Evolutionary conservation across 2,113 vertebrate species (phyloP).

Genomic region (Willisornis vidua): DNA sequence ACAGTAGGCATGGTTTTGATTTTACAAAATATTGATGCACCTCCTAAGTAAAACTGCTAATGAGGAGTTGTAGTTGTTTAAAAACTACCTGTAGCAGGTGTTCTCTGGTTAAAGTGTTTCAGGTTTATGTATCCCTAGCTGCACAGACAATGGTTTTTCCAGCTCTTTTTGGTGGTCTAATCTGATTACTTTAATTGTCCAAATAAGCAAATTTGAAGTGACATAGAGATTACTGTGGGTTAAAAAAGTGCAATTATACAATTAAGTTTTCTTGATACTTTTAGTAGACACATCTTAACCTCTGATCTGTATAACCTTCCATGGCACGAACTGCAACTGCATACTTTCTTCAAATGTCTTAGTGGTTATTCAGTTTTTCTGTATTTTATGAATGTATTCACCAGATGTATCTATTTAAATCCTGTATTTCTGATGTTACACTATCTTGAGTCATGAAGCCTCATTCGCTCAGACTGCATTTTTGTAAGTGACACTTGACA

Average conservation of each 20-base stretch:
- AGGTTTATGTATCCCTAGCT: background rate
- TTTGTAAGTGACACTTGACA: background rate
- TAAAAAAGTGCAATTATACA: background rate
- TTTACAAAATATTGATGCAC: background rate
- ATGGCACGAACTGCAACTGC: rapidly evolving
- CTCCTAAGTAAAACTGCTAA: background rate
- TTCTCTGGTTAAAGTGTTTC: background rate
- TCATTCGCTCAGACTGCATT: background rate
- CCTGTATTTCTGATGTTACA: background rate
- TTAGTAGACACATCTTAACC: background rate
- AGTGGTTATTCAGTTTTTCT: background rate
- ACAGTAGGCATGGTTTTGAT: background rate
- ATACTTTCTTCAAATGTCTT: background rate
- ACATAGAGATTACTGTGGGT: background rate
- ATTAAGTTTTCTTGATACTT: background rate
- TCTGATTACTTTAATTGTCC: background rate
- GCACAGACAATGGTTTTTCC: background rate
- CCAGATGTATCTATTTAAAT: background rate
- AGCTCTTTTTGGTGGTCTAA: background rate
- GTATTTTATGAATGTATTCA: background rate
- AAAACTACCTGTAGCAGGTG: background rate
- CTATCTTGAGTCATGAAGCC: background rate
- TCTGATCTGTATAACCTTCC: background rate
- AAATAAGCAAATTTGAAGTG: background rate
- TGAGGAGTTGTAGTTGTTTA: background rate